Conservation (phyloP, 2,888 invertebrate genomes). For the Brachycybe producta region DNA sequence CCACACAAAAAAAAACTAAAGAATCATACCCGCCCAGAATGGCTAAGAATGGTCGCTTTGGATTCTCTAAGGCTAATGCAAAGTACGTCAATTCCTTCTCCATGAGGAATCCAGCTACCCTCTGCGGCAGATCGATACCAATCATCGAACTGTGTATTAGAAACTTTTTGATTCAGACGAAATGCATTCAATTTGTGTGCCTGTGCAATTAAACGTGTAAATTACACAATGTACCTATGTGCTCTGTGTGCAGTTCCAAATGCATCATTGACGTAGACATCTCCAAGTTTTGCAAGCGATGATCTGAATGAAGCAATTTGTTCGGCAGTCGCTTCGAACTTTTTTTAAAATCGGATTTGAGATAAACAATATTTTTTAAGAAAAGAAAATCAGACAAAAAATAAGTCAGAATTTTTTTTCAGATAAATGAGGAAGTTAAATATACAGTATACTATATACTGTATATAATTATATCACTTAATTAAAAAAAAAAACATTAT, state of each 20-base stretch:
- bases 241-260: slow-evolving; percentile 91
- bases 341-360: too few species aligned
- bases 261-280: slow-evolving; percentile 97
- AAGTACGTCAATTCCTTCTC: slow-evolving; percentile 97
- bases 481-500: too few species aligned
- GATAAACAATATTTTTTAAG: too few species aligned
- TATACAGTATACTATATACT: background rate
- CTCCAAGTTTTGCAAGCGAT: slow-evolving; percentile 82
- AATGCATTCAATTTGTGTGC: background rate
- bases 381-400: too few species aligned
- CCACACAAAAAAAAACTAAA: too few species aligned
- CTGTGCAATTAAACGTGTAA: too few species aligned
- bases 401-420: too few species aligned
- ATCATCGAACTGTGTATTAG: slow-evolving; percentile 90
- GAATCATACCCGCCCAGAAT: slow-evolving; percentile 66
- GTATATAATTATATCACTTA: slow-evolving; percentile 10
- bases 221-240: slow-evolving; percentile 47
- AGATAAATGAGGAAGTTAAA: too few species aligned
- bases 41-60: slow-evolving; percentile 90
- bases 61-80: slow-evolving; percentile 91
- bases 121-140: slow-evolving; percentile 79
- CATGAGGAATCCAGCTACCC: slow-evolving; percentile 87
- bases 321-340: slow-evolving; percentile 75
- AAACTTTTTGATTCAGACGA: background rate
- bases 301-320: slow-evolving; percentile 74